Evolutionary conservation across 2,797 vertebrate genomes (phyloP).

Genomic region (Smutsia gigantea): DNA sequence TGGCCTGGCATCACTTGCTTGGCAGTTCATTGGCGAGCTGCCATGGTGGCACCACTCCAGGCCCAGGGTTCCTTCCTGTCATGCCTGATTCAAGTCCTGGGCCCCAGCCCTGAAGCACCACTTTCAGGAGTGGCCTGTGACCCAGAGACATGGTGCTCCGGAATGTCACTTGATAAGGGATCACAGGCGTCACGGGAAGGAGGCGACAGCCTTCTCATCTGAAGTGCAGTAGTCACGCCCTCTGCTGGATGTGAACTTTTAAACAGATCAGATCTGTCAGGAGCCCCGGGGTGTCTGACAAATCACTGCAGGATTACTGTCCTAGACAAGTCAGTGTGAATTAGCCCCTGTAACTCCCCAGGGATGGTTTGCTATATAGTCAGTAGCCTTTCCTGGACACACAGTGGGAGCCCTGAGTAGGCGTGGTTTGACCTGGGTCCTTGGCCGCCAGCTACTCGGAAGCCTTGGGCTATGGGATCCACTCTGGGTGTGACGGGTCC

Average conservation of each 20-base stretch:
- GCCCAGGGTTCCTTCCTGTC: no score
- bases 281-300: not conserved
- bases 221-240: not conserved
- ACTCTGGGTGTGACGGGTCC: not conserved
- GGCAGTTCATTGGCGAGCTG: not conserved
- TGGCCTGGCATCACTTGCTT: not conserved
- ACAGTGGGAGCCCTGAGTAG: no score
- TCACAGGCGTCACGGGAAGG: no score
- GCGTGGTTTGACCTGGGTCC: not conserved
- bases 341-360: not conserved
- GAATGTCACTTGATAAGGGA: no score
- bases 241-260: not conserved
- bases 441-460: no score
- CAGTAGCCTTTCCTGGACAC: not conserved
- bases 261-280: not conserved
- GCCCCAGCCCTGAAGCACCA: not conserved
- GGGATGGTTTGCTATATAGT: accelerated
- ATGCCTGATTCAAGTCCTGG: not conserved
- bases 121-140: not conserved
- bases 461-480: not conserved
- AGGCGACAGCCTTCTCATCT: not conserved
- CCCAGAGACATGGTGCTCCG: no score
- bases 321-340: no score
- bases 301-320: not conserved
- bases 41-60: no score